phyloP scores from a whole-genome alignment of 2,888 invertebrate species.

The Macrosiphum euphorbiae region DNA sequence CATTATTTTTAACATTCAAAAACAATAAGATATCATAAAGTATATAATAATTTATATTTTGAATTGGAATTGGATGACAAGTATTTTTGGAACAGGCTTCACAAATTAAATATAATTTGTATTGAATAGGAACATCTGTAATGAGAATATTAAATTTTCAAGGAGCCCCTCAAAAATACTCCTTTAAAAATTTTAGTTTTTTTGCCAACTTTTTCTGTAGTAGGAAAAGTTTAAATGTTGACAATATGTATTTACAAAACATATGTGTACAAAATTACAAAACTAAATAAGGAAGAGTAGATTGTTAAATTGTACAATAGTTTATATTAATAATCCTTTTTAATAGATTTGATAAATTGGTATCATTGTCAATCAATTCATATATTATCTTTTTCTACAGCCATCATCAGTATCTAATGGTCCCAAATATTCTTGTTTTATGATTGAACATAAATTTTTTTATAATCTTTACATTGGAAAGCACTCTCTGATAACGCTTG shows the following conservation, averaged over 20 bases:
- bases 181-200: not conserved
- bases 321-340: not conserved
- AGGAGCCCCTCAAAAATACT: not conserved
- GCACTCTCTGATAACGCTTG: not conserved
- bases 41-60: not conserved
- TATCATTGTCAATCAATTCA: not conserved
- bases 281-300: not conserved
- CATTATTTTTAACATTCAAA: constrained; percentile 2
- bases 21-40: not conserved
- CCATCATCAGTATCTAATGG: not conserved
- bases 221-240: not conserved
- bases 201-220: not conserved
- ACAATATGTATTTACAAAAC: not conserved
- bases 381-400: not conserved
- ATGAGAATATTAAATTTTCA: not conserved
- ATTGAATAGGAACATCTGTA: not conserved
- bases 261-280: not conserved
- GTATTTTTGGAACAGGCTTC: not conserved
- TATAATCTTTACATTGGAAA: not conserved
- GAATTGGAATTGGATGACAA: not conserved
- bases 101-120: not conserved
- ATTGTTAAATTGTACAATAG: not conserved
- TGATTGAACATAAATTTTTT: not conserved
- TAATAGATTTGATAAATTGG: not conserved
- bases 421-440: not conserved